A percentile compares a stretch with the other conserved stretches of the same genome.
Evolutionary conservation across 2,888 invertebrate genomes (phyloP).

Genomic region (Andrena haemorrhoa): DNA sequence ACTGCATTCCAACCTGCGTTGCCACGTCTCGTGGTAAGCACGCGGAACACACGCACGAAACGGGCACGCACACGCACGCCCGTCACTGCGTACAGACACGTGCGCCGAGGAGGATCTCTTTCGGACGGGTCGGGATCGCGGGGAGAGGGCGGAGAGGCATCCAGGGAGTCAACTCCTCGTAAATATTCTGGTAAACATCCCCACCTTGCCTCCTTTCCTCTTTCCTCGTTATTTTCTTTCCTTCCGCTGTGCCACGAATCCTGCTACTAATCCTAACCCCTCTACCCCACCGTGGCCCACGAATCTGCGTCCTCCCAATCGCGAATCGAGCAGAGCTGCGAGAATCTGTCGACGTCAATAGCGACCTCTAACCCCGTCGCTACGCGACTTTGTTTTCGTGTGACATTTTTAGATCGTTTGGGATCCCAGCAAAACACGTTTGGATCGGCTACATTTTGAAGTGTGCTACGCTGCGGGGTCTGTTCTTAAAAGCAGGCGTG

Average conservation of each 20-base stretch:
- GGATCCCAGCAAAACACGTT: too few relatives aligned
- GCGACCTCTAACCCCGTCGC: neutral
- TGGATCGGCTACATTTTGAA: too few relatives aligned
- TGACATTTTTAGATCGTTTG: too few relatives aligned
- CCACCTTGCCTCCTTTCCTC: neutral
- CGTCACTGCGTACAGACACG: slow-evolving; percentile 22
- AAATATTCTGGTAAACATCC: slow-evolving; percentile 63
- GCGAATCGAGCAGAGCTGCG: too few relatives aligned
- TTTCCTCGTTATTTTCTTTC: slow-evolving; percentile 29
- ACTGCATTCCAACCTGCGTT: slow-evolving; percentile 79
- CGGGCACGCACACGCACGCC: slow-evolving; percentile 12
- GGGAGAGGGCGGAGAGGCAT: slow-evolving; percentile 18
- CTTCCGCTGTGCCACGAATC: slow-evolving; percentile 14
- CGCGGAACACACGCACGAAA: slow-evolving; percentile 44
- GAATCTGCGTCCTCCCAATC: neutral
- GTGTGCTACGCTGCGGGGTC: too few relatives aligned
- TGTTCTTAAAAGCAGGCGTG: too few relatives aligned
- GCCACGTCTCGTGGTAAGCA: slow-evolving; percentile 76
- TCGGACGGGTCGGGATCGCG: neutral
- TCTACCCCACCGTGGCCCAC: neutral
- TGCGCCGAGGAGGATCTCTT: slow-evolving; percentile 6
- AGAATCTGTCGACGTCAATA: neutral
- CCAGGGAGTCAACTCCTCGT: slow-evolving; percentile 51
- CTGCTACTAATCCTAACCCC: neutral
- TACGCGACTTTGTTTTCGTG: neutral